These are phyloP conservation scores for Pantherophis vulpinus DNA, from an alignment of 2,797 vertebrate genomes.

Conservation along the genomic window DNA sequence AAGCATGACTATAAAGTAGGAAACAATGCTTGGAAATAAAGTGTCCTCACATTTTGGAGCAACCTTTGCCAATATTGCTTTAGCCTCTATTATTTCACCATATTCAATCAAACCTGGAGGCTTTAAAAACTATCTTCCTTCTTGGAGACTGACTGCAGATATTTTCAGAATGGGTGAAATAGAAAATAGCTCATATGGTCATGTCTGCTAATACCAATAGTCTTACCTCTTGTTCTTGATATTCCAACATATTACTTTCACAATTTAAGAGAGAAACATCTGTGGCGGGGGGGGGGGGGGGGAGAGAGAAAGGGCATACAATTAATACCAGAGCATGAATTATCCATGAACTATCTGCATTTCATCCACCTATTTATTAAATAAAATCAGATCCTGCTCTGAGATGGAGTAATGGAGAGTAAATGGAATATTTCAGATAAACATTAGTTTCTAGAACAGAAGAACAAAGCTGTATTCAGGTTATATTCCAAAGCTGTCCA, in stretches of 20 bases:
- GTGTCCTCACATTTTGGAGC: background rate
- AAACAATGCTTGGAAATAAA: background rate
- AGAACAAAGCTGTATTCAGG: background rate
- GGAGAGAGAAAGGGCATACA: background rate
- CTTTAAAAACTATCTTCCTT: background rate
- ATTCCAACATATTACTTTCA: slow-evolving; percentile 82
- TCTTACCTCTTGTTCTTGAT: slow-evolving; percentile 85
- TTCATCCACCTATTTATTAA: background rate
- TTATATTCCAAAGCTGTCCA: background rate
- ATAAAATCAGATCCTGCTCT: background rate
- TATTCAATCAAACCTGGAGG: background rate
- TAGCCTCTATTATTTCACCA: background rate
- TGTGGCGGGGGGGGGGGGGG: slow-evolving; percentile 21
- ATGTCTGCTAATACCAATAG: background rate
- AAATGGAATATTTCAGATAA: background rate
- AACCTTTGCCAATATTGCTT: background rate
- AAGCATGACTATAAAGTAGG: background rate
- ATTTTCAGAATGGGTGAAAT: background rate
- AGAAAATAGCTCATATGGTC: background rate
- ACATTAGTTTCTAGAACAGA: background rate
- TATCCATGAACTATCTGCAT: background rate
- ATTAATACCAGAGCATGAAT: background rate
- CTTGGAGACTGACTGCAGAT: background rate
- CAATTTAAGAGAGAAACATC: slow-evolving; percentile 73
- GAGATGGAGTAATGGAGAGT: background rate